Evolutionary conservation across 2,888 invertebrate species (phyloP).

Genomic region (Lasius platythorax): DNA sequence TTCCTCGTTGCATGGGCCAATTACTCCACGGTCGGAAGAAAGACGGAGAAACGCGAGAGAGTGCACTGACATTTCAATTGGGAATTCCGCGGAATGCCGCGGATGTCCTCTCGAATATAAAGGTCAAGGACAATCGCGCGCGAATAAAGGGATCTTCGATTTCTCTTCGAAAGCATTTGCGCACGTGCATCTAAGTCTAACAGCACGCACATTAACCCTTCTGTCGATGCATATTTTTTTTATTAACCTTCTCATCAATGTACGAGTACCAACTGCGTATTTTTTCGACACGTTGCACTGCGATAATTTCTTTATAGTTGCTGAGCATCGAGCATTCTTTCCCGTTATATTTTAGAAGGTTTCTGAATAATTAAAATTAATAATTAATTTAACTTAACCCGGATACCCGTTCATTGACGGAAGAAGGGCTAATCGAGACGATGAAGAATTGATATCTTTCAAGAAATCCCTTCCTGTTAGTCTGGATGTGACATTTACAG

Average conservation of each 20-base stretch:
- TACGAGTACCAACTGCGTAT: too few relatives aligned
- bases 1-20: conserved; percentile 69
- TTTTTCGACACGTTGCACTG: too few relatives aligned
- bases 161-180: background rate
- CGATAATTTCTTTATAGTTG: too few relatives aligned
- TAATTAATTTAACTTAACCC: too few relatives aligned
- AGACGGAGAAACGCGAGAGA: background rate
- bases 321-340: too few relatives aligned
- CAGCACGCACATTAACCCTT: background rate
- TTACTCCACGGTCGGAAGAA: conserved; percentile 50
- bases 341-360: too few relatives aligned
- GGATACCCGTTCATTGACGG: too few relatives aligned
- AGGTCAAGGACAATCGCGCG: conserved; percentile 28
- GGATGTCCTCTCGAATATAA: conserved; percentile 19
- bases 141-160: background rate
- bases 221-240: too few relatives aligned
- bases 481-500: too few relatives aligned
- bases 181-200: background rate
- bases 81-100: background rate
- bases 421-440: background rate
- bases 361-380: too few relatives aligned
- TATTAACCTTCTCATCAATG: too few relatives aligned
- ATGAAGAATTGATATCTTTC: background rate
- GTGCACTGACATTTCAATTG: conserved; percentile 24
- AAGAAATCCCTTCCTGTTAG: background rate